Evolutionary conservation across 2,113 vertebrate genomes (phyloP), one percentile per base, ranked within the genome.

Genomic region (Rhea pennata): DNA sequence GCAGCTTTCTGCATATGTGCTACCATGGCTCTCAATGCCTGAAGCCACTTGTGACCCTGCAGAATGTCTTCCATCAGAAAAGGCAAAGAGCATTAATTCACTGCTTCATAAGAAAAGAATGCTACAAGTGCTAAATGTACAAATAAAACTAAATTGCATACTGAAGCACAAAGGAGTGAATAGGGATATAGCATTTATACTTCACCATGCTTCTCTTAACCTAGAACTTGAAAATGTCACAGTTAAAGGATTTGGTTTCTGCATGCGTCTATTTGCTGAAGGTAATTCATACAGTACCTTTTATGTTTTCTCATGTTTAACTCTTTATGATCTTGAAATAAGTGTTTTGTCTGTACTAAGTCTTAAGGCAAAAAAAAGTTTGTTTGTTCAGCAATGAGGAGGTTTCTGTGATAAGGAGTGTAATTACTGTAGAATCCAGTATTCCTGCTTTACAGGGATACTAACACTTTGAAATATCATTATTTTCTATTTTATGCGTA

Each of bases 401-500:
- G 76, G 85, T 92, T 83, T 92, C 33, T 75, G 27, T 88, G 73
- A 59, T 81, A 76, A 82, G 69, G 59, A 92, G 83, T 94, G 36
- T 36, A 36, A 36, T 97, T 80, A 74, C 67, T 92, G 72, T 64
- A 44, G 58, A 95, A 77, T 56, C 74, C 39, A n/a, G 29, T 67
- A 70, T 54, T 74, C 72, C 58, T 67, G n/a, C 31, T 94, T 96
- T 96, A 71, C 70, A 44, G 54, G 86, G 88, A 94, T 96, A 92
- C 89, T 95, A 90, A 94, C 96, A 92, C 89, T 95, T 97, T 96
- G 94, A 97, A 95, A 91, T 24, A 84, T 95, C 65, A 79, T 97
- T 94, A 95, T 87, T 96, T 97, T 66, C 51, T 83, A 13, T 92
- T 95, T 95, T 96, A 59, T 96, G 31, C 61, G 95, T 97, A 96